These are phyloP conservation scores for Pogoniulus pusillus DNA, from an alignment of 2,797 vertebrate species.

Conservation along the genomic window DNA sequence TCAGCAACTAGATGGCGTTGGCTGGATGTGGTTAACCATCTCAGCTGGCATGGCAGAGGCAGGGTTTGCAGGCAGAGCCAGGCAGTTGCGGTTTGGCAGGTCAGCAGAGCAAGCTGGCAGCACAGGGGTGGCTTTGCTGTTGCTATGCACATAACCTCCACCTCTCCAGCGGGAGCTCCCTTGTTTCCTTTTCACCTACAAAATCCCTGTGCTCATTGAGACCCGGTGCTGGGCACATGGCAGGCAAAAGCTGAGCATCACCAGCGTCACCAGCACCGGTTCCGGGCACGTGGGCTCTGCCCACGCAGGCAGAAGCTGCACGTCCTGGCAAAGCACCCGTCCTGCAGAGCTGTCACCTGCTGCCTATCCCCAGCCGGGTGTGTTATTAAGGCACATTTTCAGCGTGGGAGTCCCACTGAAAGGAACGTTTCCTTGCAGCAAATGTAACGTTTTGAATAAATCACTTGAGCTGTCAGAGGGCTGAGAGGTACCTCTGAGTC, in stretches of 20 bases:
- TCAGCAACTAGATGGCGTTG: background rate
- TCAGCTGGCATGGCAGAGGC: background rate
- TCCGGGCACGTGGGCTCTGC: background rate
- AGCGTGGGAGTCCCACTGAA: background rate
- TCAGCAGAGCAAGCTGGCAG: background rate
- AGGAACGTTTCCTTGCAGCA: background rate
- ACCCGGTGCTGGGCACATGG: fast-evolving
- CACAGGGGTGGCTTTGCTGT: background rate
- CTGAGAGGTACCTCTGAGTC: conserved; percentile 12
- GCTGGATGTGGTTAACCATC: background rate
- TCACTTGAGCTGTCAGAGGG: background rate
- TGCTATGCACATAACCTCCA: fast-evolving
- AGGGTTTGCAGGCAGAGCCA: background rate
- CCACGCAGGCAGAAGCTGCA: background rate
- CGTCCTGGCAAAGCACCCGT: fast-evolving
- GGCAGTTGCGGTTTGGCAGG: background rate
- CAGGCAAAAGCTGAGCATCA: background rate
- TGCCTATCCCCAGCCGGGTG: background rate
- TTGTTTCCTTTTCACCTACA: background rate
- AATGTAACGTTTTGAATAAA: background rate
- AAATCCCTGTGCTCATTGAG: background rate
- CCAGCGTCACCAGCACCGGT: background rate
- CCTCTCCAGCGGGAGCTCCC: background rate
- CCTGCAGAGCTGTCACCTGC: background rate
- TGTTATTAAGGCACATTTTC: background rate